Base-by-base conservation (phyloP, 2,888 invertebrate genomes). In the Thecophora atra region DNA sequence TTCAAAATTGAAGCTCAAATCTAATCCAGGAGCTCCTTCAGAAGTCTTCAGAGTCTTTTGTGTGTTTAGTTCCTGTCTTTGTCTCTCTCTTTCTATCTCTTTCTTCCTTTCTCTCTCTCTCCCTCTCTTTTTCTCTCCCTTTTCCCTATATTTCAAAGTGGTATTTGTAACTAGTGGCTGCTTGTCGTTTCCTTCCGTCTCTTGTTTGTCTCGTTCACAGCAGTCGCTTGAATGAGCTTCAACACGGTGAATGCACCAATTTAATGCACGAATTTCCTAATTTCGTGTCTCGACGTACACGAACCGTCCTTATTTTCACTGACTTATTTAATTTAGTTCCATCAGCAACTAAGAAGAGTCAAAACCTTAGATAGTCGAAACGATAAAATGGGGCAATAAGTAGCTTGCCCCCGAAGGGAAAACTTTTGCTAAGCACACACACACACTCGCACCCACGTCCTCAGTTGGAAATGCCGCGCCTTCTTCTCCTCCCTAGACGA, bases 241-340 rank as follows among this genome's bases (percentile, higher is more conserved):
- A 44, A 44, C 26, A 47, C 47, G 24, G 21, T 64, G 24, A 64
- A 47, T 64, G 64, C 21, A 47, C 4, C 47, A 62, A 42, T 62
- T 62, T 62, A 11, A 21, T 42, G 37, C 62, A 64, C 64, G 42
- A 64, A 64, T 24, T 64, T 47, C 11, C 26, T 26, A 64, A 64
- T 64, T 64, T 47, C 19, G 5, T 26, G 60, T 4, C 15, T 24
- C 42, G 42, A 42, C 44, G 26, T n/a, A 28, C 17, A 60, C 28
- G 60, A 17, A 8, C 28, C 28, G 47, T 47, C 26, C 44, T 19
- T 47, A 64, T 26, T 64, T 64, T 64, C 13, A 17, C 15, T 24
- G 47, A 47, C 44, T 64, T 64, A 64, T 64, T 64, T 47, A 26
- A 64, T 44, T 64, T 64, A 47, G 26, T 28, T 8, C 15, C 58